Evolutionary conservation across 2,888 invertebrate genomes (phyloP).

Genomic region (Idaea aversata): DNA sequence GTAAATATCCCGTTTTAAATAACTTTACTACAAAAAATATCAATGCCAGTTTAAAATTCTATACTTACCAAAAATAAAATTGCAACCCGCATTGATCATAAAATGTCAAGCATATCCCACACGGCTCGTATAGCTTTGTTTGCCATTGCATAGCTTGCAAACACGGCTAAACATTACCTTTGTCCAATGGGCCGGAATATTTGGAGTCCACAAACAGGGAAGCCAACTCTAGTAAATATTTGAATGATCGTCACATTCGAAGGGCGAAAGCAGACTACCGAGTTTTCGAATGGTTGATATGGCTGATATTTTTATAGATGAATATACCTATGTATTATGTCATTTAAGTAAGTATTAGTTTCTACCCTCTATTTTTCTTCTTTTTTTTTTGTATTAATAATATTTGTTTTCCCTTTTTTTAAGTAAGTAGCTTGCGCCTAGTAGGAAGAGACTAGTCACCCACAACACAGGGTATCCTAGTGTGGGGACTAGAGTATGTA

Average conservation of each 20-base stretch:
- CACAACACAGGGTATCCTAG: too few species aligned
- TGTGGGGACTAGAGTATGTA: too few species aligned
- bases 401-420: too few species aligned
- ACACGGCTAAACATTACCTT: slow-evolving; percentile 50
- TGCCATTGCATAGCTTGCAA: slow-evolving; percentile 6
- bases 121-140: background rate
- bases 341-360: too few species aligned
- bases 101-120: background rate
- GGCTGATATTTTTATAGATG: too few species aligned
- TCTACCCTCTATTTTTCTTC: too few species aligned
- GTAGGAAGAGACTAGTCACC: too few species aligned
- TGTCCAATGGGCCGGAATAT: slow-evolving; percentile 42
- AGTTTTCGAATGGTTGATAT: background rate
- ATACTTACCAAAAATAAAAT: background rate
- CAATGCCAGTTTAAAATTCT: background rate
- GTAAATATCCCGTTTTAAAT: too few species aligned
- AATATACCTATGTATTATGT: too few species aligned
- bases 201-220: slow-evolving; percentile 39
- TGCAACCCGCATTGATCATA: background rate
- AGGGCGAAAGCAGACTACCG: background rate
- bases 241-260: slow-evolving; percentile 50
- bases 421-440: too few species aligned
- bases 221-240: slow-evolving; percentile 53
- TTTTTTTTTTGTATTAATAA: too few species aligned
- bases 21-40: too few species aligned